phyloP scores from a whole-genome alignment of 2,113 vertebrate species.

The Cyphomyrus plagiostoma region DNA sequence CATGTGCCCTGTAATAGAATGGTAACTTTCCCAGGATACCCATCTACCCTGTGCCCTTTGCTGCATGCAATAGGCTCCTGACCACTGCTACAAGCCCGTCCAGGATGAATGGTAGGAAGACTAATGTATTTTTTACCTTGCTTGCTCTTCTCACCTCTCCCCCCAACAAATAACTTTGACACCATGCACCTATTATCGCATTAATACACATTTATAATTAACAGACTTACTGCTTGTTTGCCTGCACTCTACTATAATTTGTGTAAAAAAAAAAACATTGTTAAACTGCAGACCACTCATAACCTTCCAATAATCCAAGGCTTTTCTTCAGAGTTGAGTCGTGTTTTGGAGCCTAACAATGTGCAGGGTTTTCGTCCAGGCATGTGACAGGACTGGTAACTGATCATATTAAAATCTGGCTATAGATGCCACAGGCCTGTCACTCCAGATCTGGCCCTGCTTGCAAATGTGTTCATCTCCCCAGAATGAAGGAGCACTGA shows the following conservation, averaged over 20 bases:
- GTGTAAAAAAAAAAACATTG: neutral
- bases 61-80: neutral
- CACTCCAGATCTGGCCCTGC: constrained; percentile 38
- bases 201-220: neutral
- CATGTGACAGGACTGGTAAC: constrained; percentile 35
- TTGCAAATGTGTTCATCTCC: constrained; percentile 24
- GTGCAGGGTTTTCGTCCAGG: constrained; percentile 20
- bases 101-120: neutral
- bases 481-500: constrained; percentile 19
- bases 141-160: neutral
- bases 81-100: neutral
- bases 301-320: neutral
- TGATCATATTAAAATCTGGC: constrained; percentile 42
- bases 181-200: neutral
- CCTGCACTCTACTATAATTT: neutral
- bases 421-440: constrained; percentile 30
- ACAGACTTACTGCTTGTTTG: neutral
- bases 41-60: neutral
- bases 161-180: neutral
- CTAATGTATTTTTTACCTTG: neutral
- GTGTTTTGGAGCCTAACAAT: neutral
- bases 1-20: neutral
- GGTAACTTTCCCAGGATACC: neutral
- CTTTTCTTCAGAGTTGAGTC: neutral
- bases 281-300: neutral